Base-by-base conservation (phyloP, 2,113 vertebrate species). In the Setophaga coronata region DNA sequence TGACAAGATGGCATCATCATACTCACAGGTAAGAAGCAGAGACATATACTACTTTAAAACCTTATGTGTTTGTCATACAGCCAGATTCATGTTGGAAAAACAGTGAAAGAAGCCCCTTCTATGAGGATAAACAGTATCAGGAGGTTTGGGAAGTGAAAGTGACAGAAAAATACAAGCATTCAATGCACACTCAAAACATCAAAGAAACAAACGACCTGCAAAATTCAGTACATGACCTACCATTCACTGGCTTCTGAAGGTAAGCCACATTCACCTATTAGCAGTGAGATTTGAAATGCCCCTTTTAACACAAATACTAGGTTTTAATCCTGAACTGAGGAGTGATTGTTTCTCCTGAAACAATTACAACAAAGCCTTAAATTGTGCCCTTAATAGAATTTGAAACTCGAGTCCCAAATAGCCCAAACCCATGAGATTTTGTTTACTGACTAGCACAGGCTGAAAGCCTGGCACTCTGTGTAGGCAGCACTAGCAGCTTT, bases 321-420 rank as follows among this genome's bases (percentile, higher is more conserved):
- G 21, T 72, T 61, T 86, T 54, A 81, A 86, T 86, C 40, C 43
- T 48, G 72, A 81, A 67, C 77, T 64, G 48, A 76, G 53, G n/a
- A 64, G 24, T 40, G 28, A 81, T 78, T 82, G 65, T 77, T 87
- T 91, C 60, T 82, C 71, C 56, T 87, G 77, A 62, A 95, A 64
- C 42, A 90, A 88, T 72, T 70, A 62, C 72, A 90, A 90, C 67
- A 88, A 91, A 89, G 48, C 76, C 56, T 92, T 82, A 89, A 87
- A 82, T 34, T 58, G 29, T 86, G 45, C 42, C 58, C 16, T 31
- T 66, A 74, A 72, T 5, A 42, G 77, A 80, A 87, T 66, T 58
- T 57, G 80, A 76, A 83, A 74, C 64, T 78, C 0, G 0, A 78
- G 38, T 86, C 67, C 38, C 18, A n/a, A 19, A 34, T 54, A 93